Evolutionary conservation across 2,888 invertebrate species (phyloP).

Genomic region (Stomorhina lunata): DNA sequence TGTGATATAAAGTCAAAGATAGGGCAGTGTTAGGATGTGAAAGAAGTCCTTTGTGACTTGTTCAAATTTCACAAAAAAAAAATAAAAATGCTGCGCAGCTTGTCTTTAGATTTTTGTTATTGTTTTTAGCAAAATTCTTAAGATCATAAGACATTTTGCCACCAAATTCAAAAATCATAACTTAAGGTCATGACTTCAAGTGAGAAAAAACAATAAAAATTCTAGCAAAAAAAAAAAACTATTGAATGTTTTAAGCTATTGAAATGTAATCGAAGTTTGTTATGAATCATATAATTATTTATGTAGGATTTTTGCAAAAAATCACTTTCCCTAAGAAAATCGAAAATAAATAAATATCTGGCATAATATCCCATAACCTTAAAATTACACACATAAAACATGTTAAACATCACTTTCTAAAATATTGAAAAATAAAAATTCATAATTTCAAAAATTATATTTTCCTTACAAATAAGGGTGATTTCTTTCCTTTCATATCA

Average conservation of each 20-base stretch:
- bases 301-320: conserved; percentile 15
- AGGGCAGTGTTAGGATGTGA: conserved; percentile 61
- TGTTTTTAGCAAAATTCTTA: conserved; percentile 6
- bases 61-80: conserved; percentile 40
- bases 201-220: conserved; percentile 15
- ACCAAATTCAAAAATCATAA: conserved; percentile 12
- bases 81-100: conserved; percentile 35
- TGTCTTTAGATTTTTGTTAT: background rate
- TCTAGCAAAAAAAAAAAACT: background rate
- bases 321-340: conserved; percentile 27
- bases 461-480: background rate
- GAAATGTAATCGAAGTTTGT: conserved; percentile 60
- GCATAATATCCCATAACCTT: background rate
- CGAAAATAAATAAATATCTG: background rate
- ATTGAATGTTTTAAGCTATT: conserved; percentile 12
- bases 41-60: conserved; percentile 55
- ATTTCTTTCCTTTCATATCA: background rate
- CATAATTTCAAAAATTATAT: background rate
- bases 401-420: background rate
- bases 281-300: conserved; percentile 63
- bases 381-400: no score
- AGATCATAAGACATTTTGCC: conserved; percentile 20
- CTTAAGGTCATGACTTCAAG: conserved; percentile 50
- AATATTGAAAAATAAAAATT: background rate
- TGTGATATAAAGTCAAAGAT: conserved; percentile 48